Evolutionary conservation across 2,797 vertebrate species (phyloP).

Genomic region (Tenualosa ilisha): DNA sequence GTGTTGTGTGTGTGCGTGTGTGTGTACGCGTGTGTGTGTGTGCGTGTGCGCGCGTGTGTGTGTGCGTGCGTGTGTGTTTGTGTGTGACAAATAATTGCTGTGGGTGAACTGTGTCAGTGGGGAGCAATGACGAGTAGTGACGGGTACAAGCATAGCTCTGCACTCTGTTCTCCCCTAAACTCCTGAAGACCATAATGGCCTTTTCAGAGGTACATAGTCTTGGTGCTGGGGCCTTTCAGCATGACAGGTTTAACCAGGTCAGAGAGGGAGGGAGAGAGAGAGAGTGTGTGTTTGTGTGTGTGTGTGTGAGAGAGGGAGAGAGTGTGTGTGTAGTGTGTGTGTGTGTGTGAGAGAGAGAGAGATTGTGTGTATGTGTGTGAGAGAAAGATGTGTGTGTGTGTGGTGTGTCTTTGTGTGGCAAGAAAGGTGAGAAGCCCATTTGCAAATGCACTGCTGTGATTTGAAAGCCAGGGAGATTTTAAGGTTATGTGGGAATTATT

Average conservation of each 20-base stretch:
- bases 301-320: no score
- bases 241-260: background rate
- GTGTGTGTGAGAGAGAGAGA: no score
- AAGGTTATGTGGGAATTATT: background rate
- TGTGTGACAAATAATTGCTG: constrained; percentile 37
- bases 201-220: no score
- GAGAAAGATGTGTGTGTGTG: no score
- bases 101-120: constrained; percentile 39
- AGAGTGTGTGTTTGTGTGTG: background rate
- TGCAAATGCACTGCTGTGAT: background rate
- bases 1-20: constrained; percentile 46
- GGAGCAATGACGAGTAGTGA: constrained; percentile 47
- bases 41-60: constrained; percentile 52
- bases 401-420: no score
- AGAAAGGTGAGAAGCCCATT: background rate
- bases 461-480: background rate
- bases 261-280: background rate
- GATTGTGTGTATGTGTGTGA: no score
- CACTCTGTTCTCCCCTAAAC: constrained; percentile 47
- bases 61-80: constrained; percentile 35
- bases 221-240: background rate
- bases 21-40: constrained; percentile 33
- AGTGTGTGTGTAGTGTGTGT: no score
- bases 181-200: constrained; percentile 51
- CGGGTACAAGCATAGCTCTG: constrained; percentile 40